Base-by-base conservation (phyloP, 2,113 vertebrate genomes). In the mouse (Mus musculus) region DNA sequence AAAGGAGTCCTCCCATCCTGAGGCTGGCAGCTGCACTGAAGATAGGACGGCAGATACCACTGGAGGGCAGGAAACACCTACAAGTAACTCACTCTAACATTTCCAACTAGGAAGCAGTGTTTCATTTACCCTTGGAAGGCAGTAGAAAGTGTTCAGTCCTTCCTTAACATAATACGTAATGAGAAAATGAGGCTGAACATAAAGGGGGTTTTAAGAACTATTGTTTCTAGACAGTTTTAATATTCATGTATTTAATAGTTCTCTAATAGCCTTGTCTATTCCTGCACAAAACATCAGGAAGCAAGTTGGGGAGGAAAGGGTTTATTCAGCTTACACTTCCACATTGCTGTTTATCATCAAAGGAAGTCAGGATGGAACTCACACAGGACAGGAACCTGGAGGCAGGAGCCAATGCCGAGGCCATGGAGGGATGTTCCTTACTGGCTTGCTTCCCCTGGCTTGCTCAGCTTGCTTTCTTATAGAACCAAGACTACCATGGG, bases 61-160 rank as follows among this genome's bases (percentile, higher is more conserved):
- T 90, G 98, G 97, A 98, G 96, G 98, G 98, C 99, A 98, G 94
- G 49, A 85, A 36, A 56, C 42, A 91, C 89, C 93, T 20, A 26
- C 88, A 39, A 89, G 54, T 6, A 1, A 59, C 73, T 96, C 20
- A 26, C 1, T 17, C 69, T 75, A 0, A 39, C 14, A 1, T 26
- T 87, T 71, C 19, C 92, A 28, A 7, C 86, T n/a, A 96, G 96
- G 61, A 56, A 2, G 0, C 94, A 92, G 19, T 91, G 87, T 63
- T 95, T 95, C n/a, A 52, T 9, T 94, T 90, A 77, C 71, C 28
- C 59, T 82, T 72, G 49, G 49, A 88, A 88, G 76, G 54, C 36
- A 76, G 10, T 17, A 75, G 12, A 59, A 85, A 77, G 82, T 87
- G 49, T 80, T 52, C 39, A 78, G 39, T 88, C 73, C 89, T 87